A percentile compares a stretch with the other conserved stretches of the same genome.
These are phyloP conservation scores for Bugula neritina DNA, from an alignment of 2,888 invertebrate genomes.

Conservation along the genomic window DNA sequence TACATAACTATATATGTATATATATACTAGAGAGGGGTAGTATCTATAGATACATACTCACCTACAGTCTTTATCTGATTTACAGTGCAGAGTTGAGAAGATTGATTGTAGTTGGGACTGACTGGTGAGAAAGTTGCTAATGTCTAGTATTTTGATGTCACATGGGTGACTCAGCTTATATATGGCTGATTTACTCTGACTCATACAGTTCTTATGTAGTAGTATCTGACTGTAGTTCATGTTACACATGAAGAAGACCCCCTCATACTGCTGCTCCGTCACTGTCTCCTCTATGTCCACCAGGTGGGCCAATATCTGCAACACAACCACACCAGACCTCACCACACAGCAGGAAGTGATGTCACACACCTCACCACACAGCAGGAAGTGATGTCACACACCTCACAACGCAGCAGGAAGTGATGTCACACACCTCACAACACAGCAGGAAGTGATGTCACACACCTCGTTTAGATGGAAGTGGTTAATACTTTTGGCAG, in stretches of 20 bases:
- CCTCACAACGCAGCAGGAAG: no score
- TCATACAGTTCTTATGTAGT: conserved; percentile 14
- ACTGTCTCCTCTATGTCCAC: conserved; percentile 23
- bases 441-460: no score
- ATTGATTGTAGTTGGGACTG: not conserved
- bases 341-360: no score
- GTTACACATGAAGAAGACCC: conserved; percentile 10
- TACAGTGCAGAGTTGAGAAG: not conserved
- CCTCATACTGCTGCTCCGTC: conserved; percentile 1
- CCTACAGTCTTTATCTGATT: not conserved
- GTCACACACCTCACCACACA: no score
- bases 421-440: no score
- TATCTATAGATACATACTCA: not conserved
- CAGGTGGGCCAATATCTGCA: not conserved
- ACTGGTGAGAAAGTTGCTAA: not conserved
- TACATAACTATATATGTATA: not conserved
- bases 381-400: no score
- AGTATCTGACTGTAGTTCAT: conserved; percentile 1
- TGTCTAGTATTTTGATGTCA: not conserved
- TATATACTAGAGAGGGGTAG: not conserved
- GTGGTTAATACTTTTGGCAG: not conserved
- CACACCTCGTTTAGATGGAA: conserved; percentile 2
- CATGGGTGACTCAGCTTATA: conserved; percentile 16
- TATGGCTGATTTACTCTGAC: not conserved
- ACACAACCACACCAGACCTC: no score